phyloP scores from a whole-genome alignment of 2,797 vertebrate species.

The Sebastes nivosus region DNA sequence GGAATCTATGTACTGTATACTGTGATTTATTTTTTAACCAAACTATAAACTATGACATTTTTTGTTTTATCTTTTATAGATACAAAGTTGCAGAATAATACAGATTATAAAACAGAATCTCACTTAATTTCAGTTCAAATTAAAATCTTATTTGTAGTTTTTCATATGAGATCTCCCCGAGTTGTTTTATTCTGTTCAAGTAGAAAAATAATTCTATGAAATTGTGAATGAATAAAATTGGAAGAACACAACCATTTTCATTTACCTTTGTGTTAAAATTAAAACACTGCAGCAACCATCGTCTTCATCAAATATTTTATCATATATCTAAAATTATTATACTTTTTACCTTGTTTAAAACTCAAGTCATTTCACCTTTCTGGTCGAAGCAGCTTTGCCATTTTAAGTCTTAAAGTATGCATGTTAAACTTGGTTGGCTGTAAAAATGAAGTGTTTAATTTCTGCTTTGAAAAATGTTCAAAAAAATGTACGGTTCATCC shows the following conservation, averaged over 20 bases:
- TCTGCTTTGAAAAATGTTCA: not conserved
- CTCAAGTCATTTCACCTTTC: not conserved
- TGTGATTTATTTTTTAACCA: conserved; percentile 87
- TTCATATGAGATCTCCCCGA: conserved; percentile 37
- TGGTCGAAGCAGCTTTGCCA: not conserved
- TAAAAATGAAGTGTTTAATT: not conserved
- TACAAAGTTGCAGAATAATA: conserved; percentile 49
- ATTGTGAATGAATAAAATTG: conserved; percentile 71
- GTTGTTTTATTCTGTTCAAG: conserved; percentile 52
- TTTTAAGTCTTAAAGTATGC: not conserved
- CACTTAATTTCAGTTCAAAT: conserved; percentile 52
- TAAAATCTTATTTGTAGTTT: conserved; percentile 54
- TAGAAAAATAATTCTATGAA: conserved; percentile 53
- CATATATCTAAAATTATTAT: not conserved
- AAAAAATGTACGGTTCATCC: not conserved
- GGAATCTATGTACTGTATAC: conserved; percentile 92
- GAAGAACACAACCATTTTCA: conserved; percentile 12
- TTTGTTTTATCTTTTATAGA: conserved; percentile 62
- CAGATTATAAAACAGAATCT: conserved; percentile 56
- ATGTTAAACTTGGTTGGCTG: not conserved
- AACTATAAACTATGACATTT: conserved; percentile 79
- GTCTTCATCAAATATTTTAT: not conserved
- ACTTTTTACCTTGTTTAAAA: not conserved
- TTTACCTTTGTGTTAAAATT: not conserved
- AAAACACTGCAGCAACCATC: not conserved